A percentile compares a stretch with the other conserved stretches of the same genome.
Conservation (phyloP, 2,113 vertebrate species). For the Cyphomyrus discorhynchus region DNA sequence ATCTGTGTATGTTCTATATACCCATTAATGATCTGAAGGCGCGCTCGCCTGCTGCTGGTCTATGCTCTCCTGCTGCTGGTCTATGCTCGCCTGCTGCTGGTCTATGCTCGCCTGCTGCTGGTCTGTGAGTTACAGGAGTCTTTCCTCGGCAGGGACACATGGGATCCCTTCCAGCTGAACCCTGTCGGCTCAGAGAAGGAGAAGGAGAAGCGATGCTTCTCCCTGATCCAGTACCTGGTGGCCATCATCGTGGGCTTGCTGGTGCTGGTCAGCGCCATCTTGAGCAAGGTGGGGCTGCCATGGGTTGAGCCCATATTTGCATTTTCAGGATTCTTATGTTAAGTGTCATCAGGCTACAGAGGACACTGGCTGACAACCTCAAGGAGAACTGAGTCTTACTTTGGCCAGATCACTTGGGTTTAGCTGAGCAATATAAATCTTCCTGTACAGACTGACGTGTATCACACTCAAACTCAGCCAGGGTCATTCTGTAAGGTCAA, state of each 20-base stretch:
- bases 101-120: not conserved
- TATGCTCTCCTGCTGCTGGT: not conserved
- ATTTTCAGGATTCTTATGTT: not conserved
- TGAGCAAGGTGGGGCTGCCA: conserved; percentile 53
- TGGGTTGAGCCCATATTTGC: not conserved
- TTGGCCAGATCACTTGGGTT: not conserved
- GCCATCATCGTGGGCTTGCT: conserved; percentile 55
- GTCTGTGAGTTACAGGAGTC: not conserved
- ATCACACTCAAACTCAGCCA: not conserved
- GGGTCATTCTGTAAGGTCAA: not conserved
- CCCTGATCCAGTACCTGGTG: conserved; percentile 52
- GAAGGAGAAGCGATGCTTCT: conserved; percentile 50
- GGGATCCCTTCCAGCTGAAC: conserved; percentile 68
- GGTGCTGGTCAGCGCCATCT: conserved; percentile 50
- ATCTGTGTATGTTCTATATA: not conserved
- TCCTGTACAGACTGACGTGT: not conserved
- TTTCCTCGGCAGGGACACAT: conserved; percentile 52
- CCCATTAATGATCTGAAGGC: not conserved
- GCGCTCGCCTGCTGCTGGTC: not conserved
- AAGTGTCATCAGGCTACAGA: not conserved
- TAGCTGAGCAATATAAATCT: not conserved
- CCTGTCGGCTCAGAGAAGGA: conserved; percentile 64
- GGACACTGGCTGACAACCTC: not conserved
- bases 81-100: not conserved
- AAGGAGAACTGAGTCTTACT: not conserved